These are phyloP conservation scores for Diorhabda carinulata DNA, from an alignment of 1,140 invertebrate species.

Conservation along the genomic window DNA sequence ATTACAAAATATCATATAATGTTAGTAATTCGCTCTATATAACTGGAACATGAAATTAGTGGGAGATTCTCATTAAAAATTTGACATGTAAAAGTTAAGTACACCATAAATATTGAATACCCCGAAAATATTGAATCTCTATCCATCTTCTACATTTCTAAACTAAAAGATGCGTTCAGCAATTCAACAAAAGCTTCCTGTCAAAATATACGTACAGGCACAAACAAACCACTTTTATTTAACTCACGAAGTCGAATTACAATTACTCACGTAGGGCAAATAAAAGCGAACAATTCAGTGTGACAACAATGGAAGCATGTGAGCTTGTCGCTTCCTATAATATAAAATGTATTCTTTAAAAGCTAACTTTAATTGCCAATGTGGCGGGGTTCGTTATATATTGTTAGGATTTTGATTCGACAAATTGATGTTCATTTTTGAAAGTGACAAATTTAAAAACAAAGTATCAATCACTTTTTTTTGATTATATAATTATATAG, in stretches of 20 bases:
- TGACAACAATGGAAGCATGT: slow-evolving; percentile 14
- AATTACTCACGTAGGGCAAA: slow-evolving; percentile 14
- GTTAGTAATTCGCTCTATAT: too few species aligned
- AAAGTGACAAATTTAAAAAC: too few species aligned
- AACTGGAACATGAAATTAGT: too few species aligned
- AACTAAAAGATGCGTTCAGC: not conserved
- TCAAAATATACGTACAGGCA: not conserved
- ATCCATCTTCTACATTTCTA: not conserved
- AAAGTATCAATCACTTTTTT: too few species aligned
- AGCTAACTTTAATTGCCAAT: slow-evolving; percentile 15
- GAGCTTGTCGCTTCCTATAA: slow-evolving; percentile 1
- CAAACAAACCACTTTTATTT: slow-evolving; percentile 1
- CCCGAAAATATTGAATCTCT: not conserved
- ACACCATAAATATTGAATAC: slow-evolving; percentile 1
- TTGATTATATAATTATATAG: too few species aligned
- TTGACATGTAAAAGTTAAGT: not conserved
- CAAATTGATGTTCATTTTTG: too few species aligned
- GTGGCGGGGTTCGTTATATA: slow-evolving; percentile 1
- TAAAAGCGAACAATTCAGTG: slow-evolving; percentile 11
- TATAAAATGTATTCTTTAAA: not conserved
- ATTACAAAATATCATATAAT: too few species aligned
- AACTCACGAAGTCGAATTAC: slow-evolving; percentile 8
- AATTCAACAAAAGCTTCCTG: slow-evolving; percentile 6
- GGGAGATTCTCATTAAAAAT: too few species aligned
- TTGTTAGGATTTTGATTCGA: not conserved